These are phyloP conservation scores for Nasonia giraulti DNA, from an alignment of 1,140 invertebrate genomes.

Conservation along the genomic window DNA sequence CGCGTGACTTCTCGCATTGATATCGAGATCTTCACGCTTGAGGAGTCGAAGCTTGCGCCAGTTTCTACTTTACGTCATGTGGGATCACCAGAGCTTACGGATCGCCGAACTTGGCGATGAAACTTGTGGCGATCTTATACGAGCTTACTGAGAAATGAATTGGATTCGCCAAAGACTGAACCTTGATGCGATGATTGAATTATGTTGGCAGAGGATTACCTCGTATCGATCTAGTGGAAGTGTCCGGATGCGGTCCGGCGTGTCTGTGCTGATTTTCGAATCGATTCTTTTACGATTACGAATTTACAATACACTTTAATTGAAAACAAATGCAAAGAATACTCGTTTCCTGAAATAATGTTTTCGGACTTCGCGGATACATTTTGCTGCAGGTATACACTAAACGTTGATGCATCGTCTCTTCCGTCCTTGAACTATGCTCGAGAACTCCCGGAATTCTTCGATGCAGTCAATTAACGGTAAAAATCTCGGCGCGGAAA, in stretches of 20 bases:
- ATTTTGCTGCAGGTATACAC: not conserved
- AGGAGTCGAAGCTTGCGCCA: not conserved
- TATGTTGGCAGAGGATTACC: not conserved
- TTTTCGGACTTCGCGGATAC: not conserved
- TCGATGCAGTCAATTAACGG: not conserved
- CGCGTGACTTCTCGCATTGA: slow-evolving; percentile 7
- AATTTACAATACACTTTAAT: not conserved
- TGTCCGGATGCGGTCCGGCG: not conserved
- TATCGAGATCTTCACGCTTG: not conserved
- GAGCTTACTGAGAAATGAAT: not conserved
- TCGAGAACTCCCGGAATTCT: not conserved
- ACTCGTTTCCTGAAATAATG: too few species aligned
- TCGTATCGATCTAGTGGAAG: not conserved
- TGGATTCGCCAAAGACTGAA: not conserved
- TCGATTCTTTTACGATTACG: too few species aligned
- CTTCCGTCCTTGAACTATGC: slow-evolving; percentile 5
- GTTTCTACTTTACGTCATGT: not conserved
- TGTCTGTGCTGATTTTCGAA: not conserved
- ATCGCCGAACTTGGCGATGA: not conserved
- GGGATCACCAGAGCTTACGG: not conserved
- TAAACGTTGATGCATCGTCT: not conserved
- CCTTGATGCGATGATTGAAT: not conserved
- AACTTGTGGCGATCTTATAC: not conserved
- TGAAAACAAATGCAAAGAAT: not conserved
- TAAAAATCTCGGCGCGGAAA: not conserved